These are phyloP conservation scores for Balaenoptera acutorostrata DNA, from an alignment of 2,113 vertebrate species.

Conservation along the genomic window DNA sequence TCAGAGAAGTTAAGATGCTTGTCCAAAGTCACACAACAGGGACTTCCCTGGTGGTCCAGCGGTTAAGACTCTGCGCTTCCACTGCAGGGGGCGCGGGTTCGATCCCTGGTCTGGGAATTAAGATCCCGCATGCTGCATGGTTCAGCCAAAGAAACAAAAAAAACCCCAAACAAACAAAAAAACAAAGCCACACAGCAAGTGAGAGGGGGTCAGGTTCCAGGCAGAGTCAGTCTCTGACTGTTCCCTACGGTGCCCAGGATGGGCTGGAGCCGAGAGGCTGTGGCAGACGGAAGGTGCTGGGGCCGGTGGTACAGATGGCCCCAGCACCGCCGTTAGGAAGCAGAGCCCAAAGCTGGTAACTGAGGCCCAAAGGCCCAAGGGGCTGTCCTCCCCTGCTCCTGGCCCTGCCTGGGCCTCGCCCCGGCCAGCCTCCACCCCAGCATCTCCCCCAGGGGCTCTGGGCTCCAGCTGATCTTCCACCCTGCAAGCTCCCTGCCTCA, in stretches of 20 bases:
- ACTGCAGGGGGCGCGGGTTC: too few relatives aligned
- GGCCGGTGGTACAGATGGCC: not conserved
- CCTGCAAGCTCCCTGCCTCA: too few relatives aligned
- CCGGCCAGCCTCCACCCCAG: fast-evolving
- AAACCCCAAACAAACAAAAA: too few relatives aligned
- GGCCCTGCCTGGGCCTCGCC: not conserved
- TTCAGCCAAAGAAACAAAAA: too few relatives aligned
- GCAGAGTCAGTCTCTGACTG: not conserved
- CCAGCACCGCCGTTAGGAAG: not conserved
- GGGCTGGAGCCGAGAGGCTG: not conserved
- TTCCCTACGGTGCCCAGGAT: not conserved
- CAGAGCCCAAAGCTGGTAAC: not conserved
- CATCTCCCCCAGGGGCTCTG: not conserved
- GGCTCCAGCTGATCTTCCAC: not conserved
- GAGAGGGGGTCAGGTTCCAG: not conserved
- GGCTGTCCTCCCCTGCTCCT: not conserved
- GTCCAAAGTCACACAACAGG: not conserved
- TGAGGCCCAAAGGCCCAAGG: not conserved
- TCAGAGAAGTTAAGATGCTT: not conserved
- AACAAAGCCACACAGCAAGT: not conserved
- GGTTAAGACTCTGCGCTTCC: too few relatives aligned
- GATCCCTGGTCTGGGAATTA: too few relatives aligned
- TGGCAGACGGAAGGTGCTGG: fast-evolving
- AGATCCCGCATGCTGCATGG: too few relatives aligned
- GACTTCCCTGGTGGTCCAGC: too few relatives aligned